Base-by-base conservation (phyloP, 1,140 invertebrate species). In the Camponotus floridanus region DNA sequence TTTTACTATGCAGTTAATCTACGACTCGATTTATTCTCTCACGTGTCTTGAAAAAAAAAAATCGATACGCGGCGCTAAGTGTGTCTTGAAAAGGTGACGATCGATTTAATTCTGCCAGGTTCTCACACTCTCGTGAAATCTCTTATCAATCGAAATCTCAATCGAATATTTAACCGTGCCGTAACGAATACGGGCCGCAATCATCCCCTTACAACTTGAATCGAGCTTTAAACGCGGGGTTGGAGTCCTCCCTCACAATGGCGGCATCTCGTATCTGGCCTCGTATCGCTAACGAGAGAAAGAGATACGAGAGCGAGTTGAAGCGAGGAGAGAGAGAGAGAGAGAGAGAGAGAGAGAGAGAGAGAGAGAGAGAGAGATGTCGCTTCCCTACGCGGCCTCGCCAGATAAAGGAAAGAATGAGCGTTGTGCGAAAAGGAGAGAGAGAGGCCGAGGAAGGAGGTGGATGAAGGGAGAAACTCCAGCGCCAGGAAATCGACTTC, bases 401-500 rank as follows among this genome's bases (percentile, higher is more conserved):
- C 79, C 42, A 61, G 79, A 83, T 83, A 83, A 83, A 83, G 57
- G 31, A 55, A 74, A 74, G 79, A 83, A 83, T 83, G 79, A 83
- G n/a, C 55, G 39, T 26, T 39, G 31, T 13, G 31, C 6, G 78
- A 81, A 36, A 59, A 67, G 48, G 13, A 48, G 45, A 48, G 45
- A 15, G 45, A 15, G 45, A 48, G n/a, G n/a, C n/a, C n/a, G 13
- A 13, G n/a, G 31, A 11, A 11, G n/a, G 71, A 76, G 62, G 31
- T 11, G 36, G 33, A 13, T 42, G 78, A 81, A 68, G 39, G 70
- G 68, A 87, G 51, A 51, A 51, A 51, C 48, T 51, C 86, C 88
- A 86, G 71, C 3, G 59, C 88, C 91, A 92, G 92, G 91, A 92
- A 93, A 92, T 92, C 91, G 92, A 91, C 88, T 92, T 91, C 86